Evolutionary conservation across 92 coral and sea anemone species (phyloP), one percentile per base, ranked within the genome.

Genomic region (Parazoanthus darwini): DNA sequence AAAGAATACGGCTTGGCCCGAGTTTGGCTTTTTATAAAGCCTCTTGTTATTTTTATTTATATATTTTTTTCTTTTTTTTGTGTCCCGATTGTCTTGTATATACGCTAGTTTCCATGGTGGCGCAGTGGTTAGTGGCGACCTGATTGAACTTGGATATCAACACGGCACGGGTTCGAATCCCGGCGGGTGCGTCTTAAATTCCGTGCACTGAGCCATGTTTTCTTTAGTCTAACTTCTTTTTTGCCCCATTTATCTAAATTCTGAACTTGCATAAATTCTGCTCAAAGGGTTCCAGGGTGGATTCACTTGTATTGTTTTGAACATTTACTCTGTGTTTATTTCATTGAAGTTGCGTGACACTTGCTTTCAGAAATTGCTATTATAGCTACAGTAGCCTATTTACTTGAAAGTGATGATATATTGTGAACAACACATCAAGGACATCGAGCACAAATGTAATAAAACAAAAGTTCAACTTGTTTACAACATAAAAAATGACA

Each of bases 221-320:
- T 11, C 66, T 58, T 58, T 58, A 14, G 66, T 14, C 66, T 58
- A 58, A 58, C 66, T 58, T 58, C 22, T 58, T 58, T 58, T 58
- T 58, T 58, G 20, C 66, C 66, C 22, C 66, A 58, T 58, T 58
- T 22, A 58, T 58, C 4, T 58, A 1, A 39, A 29, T 29, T 29
- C 4, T 58, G 20, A 58, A 58, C 18, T 58, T 58, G 66, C 66
- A 14, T 58, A 58, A 58, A 58, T 14, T 58, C 14, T 44, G 8
- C 50, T 44, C 11, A 46, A 6, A 46, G 58, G 20, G 66, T 58
- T 58, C 4, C 66, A 1, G 66, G 20, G 22, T 58, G 14, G 20
- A 58, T 58, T 74, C 78, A 74, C 37, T 74, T 74, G 42, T 74
- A 74, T 74, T 74, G 78, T 74, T 74, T 74, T 74, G 78, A 74